Evolutionary conservation across 2,888 invertebrate species (phyloP), one percentile per base, ranked within the genome.

Genomic region (Volucella inflata): DNA sequence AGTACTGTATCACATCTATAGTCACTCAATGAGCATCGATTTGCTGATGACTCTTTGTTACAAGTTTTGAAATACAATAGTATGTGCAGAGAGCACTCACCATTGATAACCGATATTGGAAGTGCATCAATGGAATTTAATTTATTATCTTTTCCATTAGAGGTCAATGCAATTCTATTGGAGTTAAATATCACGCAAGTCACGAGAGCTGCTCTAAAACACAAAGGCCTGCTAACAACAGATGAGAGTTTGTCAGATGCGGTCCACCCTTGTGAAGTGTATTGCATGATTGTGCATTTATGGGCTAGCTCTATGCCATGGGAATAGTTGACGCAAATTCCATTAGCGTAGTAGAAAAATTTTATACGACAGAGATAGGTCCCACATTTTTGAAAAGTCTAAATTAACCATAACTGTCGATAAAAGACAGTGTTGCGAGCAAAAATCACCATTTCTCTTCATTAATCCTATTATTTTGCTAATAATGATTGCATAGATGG

Each of bases 81-180:
- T 30, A 30, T 30, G 16, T 42, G 50, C 36, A 59, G 6, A 51
- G 42, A 65, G 30, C 67, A 57, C 30, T 40, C 36, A 16, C 55
- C 40, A 65, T 21, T 71, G 44, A 12, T n/a, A 65, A 48, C 38
- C 21, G 57, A 67, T 60, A 21, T 44, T n/a, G 48, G 30, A 40
- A 53, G 10, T 42, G 64, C 83, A 53, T 74, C 68, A 68, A 38
- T 16, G 38, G 57, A 50, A 38, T 46, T 59, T 21, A 55, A 80
- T 79, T 83, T 55, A 79, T 68, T 68, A 68, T 70, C 60, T 50
- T 64, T 50, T 68, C 60, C 50, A 59, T 74, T 64, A 74, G 51
- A 64, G 68, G 72, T 64, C 79, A 79, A 51, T 64, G 74, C 55
- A 40, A 79, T 84, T 74, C 68, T 57, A 83, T 83, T 74, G 79